Percentiles rank a stretch among this genome's conserved stretches.
Conservation (phyloP, 2,113 vertebrate genomes). For the Ictalurus furcatus region DNA sequence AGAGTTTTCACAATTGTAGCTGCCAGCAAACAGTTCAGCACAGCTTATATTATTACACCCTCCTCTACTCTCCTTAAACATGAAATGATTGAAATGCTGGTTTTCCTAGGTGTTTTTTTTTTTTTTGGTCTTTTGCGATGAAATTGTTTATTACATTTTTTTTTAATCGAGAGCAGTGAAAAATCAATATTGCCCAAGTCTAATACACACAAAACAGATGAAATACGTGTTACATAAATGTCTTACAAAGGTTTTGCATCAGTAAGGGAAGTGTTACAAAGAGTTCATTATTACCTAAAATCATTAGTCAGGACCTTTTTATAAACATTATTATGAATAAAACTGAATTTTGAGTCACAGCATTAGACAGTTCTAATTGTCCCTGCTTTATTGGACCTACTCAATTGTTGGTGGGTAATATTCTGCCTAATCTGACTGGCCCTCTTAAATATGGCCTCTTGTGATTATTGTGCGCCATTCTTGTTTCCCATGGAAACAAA, state of each 20-base stretch:
- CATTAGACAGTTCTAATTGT: neutral
- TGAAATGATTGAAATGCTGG: neutral
- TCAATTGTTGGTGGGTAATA: constrained; percentile 17
- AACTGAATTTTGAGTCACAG: neutral
- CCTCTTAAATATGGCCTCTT: constrained; percentile 2
- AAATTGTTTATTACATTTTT: neutral
- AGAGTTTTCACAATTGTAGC: neutral
- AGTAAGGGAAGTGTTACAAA: neutral
- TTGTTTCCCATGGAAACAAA: constrained; percentile 34
- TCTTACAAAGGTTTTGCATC: neutral
- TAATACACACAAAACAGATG: neutral
- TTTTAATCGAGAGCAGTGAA: neutral
- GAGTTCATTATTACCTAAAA: neutral
- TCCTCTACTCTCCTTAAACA: neutral
- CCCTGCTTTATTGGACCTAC: neutral
- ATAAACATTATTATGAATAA: neutral
- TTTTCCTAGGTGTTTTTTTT: neutral
- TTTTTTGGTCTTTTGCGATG: neutral
- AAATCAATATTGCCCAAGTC: neutral
- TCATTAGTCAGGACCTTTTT: neutral
- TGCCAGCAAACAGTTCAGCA: neutral
- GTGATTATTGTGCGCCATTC: constrained; percentile 27
- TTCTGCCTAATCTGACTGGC: constrained; percentile 13
- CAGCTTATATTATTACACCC: neutral
- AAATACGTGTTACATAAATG: neutral